A percentile compares a stretch with the other conserved stretches of the same genome.
Evolutionary conservation across 2,888 invertebrate genomes (phyloP).

Genomic region (Zaprionus lineosus): DNA sequence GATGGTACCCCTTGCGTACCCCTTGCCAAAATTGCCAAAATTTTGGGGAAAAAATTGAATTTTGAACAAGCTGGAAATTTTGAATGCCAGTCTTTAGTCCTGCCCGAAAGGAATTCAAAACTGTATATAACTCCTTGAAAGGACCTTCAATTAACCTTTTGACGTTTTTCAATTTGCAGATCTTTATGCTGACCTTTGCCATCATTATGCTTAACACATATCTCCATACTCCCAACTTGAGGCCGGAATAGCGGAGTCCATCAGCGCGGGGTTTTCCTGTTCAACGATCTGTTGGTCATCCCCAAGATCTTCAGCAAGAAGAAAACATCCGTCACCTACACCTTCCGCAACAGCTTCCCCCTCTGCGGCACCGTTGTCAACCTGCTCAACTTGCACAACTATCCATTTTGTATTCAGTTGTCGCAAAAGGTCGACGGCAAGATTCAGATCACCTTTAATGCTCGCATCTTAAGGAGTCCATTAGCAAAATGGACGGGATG

Average conservation of each 20-base stretch:
- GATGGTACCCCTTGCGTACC: too few species aligned
- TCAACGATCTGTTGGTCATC: slow-evolving; percentile 98
- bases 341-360: slow-evolving; percentile 96
- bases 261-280: slow-evolving; percentile 93
- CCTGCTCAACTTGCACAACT: slow-evolving; percentile 94
- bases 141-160: background rate
- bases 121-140: too few species aligned
- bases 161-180: slow-evolving; percentile 82
- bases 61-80: too few species aligned
- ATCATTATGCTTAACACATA: slow-evolving; percentile 99
- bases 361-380: slow-evolving; percentile 96
- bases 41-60: too few species aligned
- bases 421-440: slow-evolving; percentile 96
- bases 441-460: slow-evolving; percentile 96
- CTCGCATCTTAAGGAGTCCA: slow-evolving; percentile 97
- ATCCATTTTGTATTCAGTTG: slow-evolving; percentile 95
- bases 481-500: slow-evolving; percentile 99
- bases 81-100: too few species aligned
- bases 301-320: slow-evolving; percentile 99
- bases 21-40: too few species aligned
- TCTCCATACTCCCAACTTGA: too few species aligned
- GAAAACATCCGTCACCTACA: too few species aligned
- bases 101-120: too few species aligned
- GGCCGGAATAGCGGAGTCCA: slow-evolving; percentile 93
- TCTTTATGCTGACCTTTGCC: slow-evolving; percentile 96